Percentiles rank a stretch among this genome's conserved stretches.
Evolutionary conservation across 2,113 vertebrate species (phyloP).

Genomic region (Anolis carolinensis): DNA sequence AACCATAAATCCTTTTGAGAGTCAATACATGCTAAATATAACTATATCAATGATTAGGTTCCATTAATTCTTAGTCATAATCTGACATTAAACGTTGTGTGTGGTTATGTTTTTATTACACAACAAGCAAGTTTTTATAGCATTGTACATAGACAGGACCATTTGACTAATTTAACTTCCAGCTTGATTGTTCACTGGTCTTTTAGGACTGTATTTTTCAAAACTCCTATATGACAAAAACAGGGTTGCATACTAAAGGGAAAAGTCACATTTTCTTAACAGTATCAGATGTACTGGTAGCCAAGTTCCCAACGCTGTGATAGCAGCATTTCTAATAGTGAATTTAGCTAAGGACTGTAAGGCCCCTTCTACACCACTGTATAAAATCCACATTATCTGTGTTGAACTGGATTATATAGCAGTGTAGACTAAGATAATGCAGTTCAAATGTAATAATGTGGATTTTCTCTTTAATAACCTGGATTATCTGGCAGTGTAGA

Average conservation of each 20-base stretch:
- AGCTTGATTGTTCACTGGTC: not conserved
- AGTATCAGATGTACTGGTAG: not conserved
- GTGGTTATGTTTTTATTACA: slow-evolving; percentile 19
- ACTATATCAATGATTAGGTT: slow-evolving; percentile 13
- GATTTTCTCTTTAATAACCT: no score
- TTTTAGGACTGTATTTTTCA: not conserved
- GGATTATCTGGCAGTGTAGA: no score
- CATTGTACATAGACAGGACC: not conserved
- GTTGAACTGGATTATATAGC: no score
- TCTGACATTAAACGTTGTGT: not conserved
- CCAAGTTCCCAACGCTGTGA: not conserved
- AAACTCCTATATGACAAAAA: not conserved
- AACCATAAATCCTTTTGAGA: slow-evolving; percentile 17
- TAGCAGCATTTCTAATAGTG: not conserved
- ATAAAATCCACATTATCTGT: no score
- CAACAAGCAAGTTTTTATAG: slow-evolving; percentile 30
- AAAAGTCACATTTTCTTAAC: no score
- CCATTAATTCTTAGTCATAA: slow-evolving; percentile 9
- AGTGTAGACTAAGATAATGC: no score
- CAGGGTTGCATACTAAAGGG: no score
- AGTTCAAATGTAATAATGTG: no score
- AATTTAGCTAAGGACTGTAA: not conserved
- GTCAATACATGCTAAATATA: not conserved
- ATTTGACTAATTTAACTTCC: not conserved
- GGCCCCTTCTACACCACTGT: no score